Percentiles rank a stretch among this genome's conserved stretches.
These are phyloP conservation scores for Bombycilla garrulus DNA, from an alignment of 2,113 vertebrate genomes.

Conservation along the genomic window DNA sequence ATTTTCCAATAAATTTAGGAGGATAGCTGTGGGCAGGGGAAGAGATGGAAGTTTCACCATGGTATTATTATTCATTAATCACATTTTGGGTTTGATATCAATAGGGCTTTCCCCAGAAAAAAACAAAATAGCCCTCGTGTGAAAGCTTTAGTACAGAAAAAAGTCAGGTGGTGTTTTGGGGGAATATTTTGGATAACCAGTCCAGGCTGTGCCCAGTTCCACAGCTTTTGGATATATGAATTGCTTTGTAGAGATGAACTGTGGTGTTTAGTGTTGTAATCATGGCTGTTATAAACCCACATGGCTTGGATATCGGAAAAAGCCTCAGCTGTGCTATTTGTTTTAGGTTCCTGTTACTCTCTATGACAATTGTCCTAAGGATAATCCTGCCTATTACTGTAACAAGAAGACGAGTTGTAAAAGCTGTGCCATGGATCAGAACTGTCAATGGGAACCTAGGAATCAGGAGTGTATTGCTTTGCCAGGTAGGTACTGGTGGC, in stretches of 20 bases:
- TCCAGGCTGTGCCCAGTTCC: neutral
- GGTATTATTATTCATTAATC: neutral
- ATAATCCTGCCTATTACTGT: conserved; percentile 90
- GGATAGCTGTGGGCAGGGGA: neutral
- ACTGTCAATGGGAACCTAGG: conserved; percentile 96
- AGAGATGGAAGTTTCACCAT: neutral
- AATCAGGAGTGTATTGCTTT: conserved; percentile 95
- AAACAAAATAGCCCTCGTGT: neutral
- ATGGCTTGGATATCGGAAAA: neutral
- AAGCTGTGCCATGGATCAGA: conserved; percentile 94
- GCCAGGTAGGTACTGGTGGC: conserved; percentile 75
- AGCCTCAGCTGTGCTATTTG: neutral
- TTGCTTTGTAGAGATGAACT: neutral
- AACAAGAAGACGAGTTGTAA: conserved; percentile 98
- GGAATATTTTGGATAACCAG: neutral
- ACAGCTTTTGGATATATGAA: neutral
- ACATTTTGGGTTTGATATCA: neutral
- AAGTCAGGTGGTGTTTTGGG: neutral
- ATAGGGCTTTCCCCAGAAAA: neutral
- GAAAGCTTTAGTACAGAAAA: neutral
- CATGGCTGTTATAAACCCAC: fast-evolving
- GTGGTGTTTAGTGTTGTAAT: neutral
- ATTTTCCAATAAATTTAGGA: neutral
- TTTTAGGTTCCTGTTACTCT: conserved; percentile 79
- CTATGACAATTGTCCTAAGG: conserved; percentile 87